Evolutionary conservation across 2,797 vertebrate genomes (phyloP).

Genomic region (Aviceda cuculoides): DNA sequence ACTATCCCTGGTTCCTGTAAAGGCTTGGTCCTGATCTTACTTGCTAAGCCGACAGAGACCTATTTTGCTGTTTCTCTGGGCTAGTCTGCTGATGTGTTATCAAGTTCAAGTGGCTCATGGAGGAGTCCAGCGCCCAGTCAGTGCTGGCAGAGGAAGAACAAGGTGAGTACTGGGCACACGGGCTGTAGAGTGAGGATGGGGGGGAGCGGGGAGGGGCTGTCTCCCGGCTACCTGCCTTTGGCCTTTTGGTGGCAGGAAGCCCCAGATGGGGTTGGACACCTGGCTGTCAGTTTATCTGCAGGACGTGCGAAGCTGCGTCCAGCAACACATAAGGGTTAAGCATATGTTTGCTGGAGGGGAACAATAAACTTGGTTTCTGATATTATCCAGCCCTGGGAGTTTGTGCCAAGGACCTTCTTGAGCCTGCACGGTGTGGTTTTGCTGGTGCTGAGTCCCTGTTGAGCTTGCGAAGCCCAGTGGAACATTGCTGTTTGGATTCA

Average conservation of each 20-base stretch:
- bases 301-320: not conserved
- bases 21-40: no score
- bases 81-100: not conserved
- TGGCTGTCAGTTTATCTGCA: not conserved
- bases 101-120: not conserved
- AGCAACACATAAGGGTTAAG: rapidly evolving
- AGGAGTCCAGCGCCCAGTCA: rapidly evolving
- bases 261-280: not conserved
- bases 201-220: not conserved
- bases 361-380: not conserved
- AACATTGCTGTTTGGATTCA: not conserved
- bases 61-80: not conserved
- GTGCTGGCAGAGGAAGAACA: not conserved
- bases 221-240: not conserved
- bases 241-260: not conserved
- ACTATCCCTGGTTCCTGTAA: not conserved
- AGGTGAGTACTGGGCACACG: not conserved
- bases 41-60: rapidly evolving
- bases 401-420: not conserved
- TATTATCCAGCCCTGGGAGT: not conserved
- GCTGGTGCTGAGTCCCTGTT: not conserved
- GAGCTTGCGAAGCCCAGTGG: not conserved
- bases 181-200: no score
- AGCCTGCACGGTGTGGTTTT: not conserved
- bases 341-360: rapidly evolving